Evolutionary conservation across 2,888 invertebrate species (phyloP).

Genomic region (Caenorhabditis sp.): DNA sequence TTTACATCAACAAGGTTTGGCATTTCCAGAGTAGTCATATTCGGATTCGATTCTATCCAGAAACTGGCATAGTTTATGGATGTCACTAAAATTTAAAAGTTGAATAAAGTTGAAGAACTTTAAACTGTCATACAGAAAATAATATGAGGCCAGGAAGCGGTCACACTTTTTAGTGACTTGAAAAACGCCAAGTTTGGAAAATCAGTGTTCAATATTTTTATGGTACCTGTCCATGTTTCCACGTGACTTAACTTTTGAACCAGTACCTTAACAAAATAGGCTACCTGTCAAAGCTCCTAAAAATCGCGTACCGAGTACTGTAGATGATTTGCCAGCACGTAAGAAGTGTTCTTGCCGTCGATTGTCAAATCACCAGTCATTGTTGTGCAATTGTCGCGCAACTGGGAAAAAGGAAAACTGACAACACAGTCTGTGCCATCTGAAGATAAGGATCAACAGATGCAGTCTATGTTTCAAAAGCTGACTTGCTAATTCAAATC

Average conservation of each 20-base stretch:
- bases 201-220: slow-evolving; percentile 24
- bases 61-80: slow-evolving; percentile 6
- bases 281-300: not conserved
- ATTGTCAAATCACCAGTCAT: slow-evolving; percentile 23
- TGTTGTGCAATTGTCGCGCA: slow-evolving; percentile 28
- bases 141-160: not conserved
- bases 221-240: slow-evolving; percentile 17
- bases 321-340: not conserved
- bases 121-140: too few relatives aligned
- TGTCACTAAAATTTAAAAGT: not conserved
- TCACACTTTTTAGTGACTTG: slow-evolving; percentile 8
- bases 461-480: too few relatives aligned
- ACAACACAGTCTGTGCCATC: slow-evolving; percentile 7
- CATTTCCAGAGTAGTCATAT: slow-evolving; percentile 14
- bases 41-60: slow-evolving; percentile 11
- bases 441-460: not conserved
- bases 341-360: slow-evolving; percentile 1
- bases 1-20: slow-evolving; percentile 4
- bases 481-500: too few relatives aligned
- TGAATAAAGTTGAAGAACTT: not conserved
- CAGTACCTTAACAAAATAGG: slow-evolving; percentile 2
- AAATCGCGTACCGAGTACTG: not conserved
- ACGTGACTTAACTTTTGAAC: slow-evolving; percentile 5
- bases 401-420: slow-evolving; percentile 1
- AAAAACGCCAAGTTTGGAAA: slow-evolving; percentile 31